A percentile compares a stretch with the other conserved stretches of the same genome.
phyloP scores from a whole-genome alignment of 2,113 vertebrate species.

The Mastomys coucha region DNA sequence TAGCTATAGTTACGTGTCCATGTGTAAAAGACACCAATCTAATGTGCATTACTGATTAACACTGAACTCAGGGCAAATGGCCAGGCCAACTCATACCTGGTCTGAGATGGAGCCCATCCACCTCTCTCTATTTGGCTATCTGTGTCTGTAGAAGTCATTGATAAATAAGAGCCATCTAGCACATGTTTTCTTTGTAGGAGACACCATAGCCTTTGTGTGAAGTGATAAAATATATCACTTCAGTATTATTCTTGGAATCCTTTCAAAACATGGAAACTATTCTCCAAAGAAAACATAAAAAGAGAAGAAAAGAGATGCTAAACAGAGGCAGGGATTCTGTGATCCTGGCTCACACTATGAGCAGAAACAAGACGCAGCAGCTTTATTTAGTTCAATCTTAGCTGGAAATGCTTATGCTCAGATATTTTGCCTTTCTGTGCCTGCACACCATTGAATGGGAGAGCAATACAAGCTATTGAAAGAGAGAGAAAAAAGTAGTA shows the following conservation, averaged over 20 bases:
- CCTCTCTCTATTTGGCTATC: too few species aligned
- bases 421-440: background rate
- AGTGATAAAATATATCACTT: background rate
- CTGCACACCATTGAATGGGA: background rate
- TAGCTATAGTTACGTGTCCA: too few species aligned
- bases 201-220: background rate
- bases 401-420: background rate
- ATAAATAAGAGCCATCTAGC: background rate
- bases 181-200: fast-evolving
- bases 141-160: background rate
- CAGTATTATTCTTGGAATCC: background rate
- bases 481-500: background rate
- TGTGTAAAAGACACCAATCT: background rate
- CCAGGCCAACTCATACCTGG: background rate
- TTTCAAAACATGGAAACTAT: background rate
- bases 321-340: background rate
- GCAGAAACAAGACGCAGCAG: background rate
- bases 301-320: too few species aligned
- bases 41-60: background rate
- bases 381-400: background rate
- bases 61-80: background rate
- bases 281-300: background rate
- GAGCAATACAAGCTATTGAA: background rate
- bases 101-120: background rate
- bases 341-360: background rate